phyloP scores from a whole-genome alignment of 1,140 invertebrate species.

The Zelostemma sp. region DNA sequence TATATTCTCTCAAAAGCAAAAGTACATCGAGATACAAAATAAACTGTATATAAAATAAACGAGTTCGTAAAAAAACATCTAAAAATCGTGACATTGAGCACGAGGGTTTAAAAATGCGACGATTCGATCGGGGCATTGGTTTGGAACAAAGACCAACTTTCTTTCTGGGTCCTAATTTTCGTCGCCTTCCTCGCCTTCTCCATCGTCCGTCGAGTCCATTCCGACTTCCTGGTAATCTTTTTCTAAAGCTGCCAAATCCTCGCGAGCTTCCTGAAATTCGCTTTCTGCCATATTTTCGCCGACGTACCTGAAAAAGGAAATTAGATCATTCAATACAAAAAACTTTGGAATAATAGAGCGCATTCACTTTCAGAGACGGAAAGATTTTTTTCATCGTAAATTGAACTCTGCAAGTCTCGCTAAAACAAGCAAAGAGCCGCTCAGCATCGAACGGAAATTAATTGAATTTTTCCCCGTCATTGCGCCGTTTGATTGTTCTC shows the following conservation, averaged over 20 bases:
- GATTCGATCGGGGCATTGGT: slow-evolving; percentile 19
- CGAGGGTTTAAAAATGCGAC: slow-evolving; percentile 5
- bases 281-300: slow-evolving; percentile 79
- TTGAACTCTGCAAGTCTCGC: neutral
- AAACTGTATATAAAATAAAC: slow-evolving; percentile 24
- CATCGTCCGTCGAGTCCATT: slow-evolving; percentile 56
- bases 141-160: slow-evolving; percentile 31
- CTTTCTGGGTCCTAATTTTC: slow-evolving; percentile 35
- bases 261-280: slow-evolving; percentile 78
- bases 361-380: too few relatives aligned
- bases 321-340: slow-evolving; percentile 1
- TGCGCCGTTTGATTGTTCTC: neutral
- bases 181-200: slow-evolving; percentile 48
- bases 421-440: neutral
- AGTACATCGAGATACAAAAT: slow-evolving; percentile 10
- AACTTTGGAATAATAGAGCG: neutral
- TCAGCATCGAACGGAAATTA: neutral
- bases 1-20: neutral
- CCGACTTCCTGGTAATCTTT: slow-evolving; percentile 68
- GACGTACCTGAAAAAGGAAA: slow-evolving; percentile 68
- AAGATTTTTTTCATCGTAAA: too few relatives aligned
- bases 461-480: neutral
- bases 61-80: slow-evolving; percentile 7
- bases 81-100: neutral
- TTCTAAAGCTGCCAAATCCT: slow-evolving; percentile 74